Evolutionary conservation across 2,888 invertebrate genomes (phyloP), one percentile per base, ranked within the genome.

Genomic region (Encarsia formosa): DNA sequence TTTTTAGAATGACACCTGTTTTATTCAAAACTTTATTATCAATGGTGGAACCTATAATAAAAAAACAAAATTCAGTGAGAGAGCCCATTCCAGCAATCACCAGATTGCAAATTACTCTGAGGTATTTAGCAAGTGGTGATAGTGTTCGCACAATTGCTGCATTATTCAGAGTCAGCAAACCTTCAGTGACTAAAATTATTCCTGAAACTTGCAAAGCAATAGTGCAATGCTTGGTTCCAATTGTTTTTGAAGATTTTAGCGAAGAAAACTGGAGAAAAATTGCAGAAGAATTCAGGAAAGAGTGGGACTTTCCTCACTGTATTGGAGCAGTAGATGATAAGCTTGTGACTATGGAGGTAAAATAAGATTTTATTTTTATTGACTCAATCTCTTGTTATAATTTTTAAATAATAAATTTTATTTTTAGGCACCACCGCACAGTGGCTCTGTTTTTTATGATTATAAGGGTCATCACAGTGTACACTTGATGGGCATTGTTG

Each of bases 401-500:
- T n/a, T n/a, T n/a, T n/a, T n/a, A n/a, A n/a, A n/a, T n/a, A n/a
- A n/a, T n/a, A n/a, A n/a, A n/a, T n/a, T 31, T 31, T 3, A 15
- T 31, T 39, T 54, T 9, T n/a, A 59, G 54, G 51, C 55, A 51
- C 58, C 58, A 26, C 41, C 53, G 34, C 44, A 57, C 26, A 42
- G 52, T 51, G 59, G 60, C 5, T 59, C 58, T 0, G 18, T 29
- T 8, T 59, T 48, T 48, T 58, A 29, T 20, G 59, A 62, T 44
- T 59, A 59, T 20, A 62, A 61, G 38, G 31, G 46, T 5, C 31
- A 32, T 16, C 54, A 57, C 38, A 61, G 62, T 38, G 52, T 60
- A 40, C 54, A 57, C 24, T 40, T 61, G 8, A 35, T 62, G 8
- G 57, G 49, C 20, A 35, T 59, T 22, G 55, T 54, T 18, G 58